Evolutionary conservation across 2,113 vertebrate genomes (phyloP).

Genomic region (Garra rufa): DNA sequence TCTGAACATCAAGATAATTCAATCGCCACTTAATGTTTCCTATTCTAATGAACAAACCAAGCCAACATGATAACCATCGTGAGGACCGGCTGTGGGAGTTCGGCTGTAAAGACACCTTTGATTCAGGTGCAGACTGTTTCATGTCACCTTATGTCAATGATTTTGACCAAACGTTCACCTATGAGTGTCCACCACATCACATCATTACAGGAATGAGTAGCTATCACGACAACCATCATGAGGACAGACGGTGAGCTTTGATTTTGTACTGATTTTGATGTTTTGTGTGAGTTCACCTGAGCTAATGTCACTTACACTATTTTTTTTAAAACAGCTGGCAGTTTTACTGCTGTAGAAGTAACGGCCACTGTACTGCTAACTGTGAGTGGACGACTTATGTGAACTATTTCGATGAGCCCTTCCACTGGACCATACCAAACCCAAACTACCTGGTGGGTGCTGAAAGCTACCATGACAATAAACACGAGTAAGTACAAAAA

Average conservation of each 20-base stretch:
- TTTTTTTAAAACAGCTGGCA: conserved; percentile 16
- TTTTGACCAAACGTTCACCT: background rate
- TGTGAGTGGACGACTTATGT: conserved; percentile 17
- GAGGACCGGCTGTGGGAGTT: conserved; percentile 21
- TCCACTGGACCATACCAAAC: conserved; percentile 4
- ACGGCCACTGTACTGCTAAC: background rate
- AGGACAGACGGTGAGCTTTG: conserved; percentile 19
- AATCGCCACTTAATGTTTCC: background rate
- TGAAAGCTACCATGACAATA: conserved; percentile 15
- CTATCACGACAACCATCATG: background rate
- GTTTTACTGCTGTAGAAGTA: conserved; percentile 29
- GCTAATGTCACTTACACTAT: background rate
- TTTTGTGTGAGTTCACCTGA: background rate
- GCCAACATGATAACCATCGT: background rate
- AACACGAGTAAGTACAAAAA: no score
- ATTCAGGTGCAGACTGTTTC: conserved; percentile 3
- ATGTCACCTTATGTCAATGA: conserved; percentile 21
- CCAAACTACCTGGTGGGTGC: background rate
- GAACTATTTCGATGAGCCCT: conserved; percentile 10
- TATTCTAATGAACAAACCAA: background rate
- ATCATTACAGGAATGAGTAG: background rate
- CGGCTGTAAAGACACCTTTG: conserved; percentile 13
- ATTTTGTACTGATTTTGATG: background rate
- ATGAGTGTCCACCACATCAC: conserved; percentile 1
- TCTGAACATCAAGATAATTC: background rate